Conservation (phyloP, 23 tunicate species). For the Styela plicata region DNA sequence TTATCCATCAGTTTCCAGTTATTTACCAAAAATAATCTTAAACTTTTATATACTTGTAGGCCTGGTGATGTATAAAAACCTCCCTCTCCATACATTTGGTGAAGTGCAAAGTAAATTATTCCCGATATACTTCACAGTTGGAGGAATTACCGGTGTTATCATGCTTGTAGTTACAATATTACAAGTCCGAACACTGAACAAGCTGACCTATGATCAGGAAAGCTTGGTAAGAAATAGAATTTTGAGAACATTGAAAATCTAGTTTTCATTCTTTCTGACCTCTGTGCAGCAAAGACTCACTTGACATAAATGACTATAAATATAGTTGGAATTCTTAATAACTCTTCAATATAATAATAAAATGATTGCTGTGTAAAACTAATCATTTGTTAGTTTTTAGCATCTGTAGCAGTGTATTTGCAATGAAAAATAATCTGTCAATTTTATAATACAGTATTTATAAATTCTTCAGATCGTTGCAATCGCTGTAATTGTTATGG, state of each 20-base stretch:
- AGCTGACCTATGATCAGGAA: slow-evolving; percentile 7
- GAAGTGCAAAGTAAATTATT: slow-evolving; percentile 54
- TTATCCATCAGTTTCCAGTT: too few relatives aligned
- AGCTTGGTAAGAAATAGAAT: slow-evolving; percentile 17
- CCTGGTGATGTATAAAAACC: slow-evolving; percentile 47
- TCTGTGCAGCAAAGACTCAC: background rate
- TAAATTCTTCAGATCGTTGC: slow-evolving; percentile 43
- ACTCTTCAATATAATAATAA: background rate
- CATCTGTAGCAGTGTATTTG: too few relatives aligned
- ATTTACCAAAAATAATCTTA: too few relatives aligned
- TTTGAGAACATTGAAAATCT: too few relatives aligned
- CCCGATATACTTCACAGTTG: slow-evolving; percentile 52
- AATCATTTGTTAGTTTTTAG: too few relatives aligned
- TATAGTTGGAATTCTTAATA: background rate
- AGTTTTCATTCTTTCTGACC: too few relatives aligned
- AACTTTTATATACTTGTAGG: too few relatives aligned
- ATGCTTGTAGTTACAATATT: slow-evolving; percentile 23
- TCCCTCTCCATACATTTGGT: slow-evolving; percentile 52
- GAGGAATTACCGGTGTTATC: slow-evolving; percentile 30
- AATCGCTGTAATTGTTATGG: slow-evolving; percentile 24
- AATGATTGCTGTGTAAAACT: slow-evolving; percentile 1
- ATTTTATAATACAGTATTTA: too few relatives aligned
- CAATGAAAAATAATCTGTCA: too few relatives aligned
- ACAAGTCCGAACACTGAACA: background rate
- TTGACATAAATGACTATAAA: background rate